Conservation (phyloP, 1,140 invertebrate species). For the Drosophila seguyi region DNA sequence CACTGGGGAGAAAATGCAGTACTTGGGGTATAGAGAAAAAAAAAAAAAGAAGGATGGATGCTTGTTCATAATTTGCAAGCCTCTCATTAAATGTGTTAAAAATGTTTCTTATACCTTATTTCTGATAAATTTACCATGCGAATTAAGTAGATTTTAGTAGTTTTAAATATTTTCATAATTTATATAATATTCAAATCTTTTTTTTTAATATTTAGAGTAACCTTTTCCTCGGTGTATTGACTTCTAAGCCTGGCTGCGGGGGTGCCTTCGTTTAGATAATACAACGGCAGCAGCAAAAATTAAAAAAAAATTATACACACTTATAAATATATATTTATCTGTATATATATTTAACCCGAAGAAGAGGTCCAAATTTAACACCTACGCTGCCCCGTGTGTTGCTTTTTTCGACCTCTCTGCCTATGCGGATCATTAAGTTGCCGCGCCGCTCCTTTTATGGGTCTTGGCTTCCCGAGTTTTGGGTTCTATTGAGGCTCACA, state of each 20-base stretch:
- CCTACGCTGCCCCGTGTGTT: slow-evolving; percentile 26
- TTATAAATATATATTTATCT: background rate
- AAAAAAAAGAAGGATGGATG: no score
- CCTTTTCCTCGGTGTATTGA: background rate
- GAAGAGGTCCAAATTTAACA: slow-evolving; percentile 51
- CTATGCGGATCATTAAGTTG: slow-evolving; percentile 69
- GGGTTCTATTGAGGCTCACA: background rate
- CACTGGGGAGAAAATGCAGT: background rate
- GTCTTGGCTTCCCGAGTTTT: slow-evolving; percentile 17
- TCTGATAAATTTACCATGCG: no score
- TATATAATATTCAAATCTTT: no score
- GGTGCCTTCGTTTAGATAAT: slow-evolving; percentile 63
- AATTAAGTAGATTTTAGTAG: no score
- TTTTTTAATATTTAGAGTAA: no score
- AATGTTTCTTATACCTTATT: no score
- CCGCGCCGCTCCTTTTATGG: slow-evolving; percentile 53
- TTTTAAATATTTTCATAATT: no score
- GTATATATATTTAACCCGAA: background rate
- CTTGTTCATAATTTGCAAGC: no score
- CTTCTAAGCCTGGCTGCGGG: slow-evolving; percentile 30
- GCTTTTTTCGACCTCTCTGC: slow-evolving; percentile 21
- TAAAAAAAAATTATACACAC: background rate
- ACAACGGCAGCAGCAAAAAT: slow-evolving; percentile 14
- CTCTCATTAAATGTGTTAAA: no score
- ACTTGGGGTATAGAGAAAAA: no score